Evolutionary conservation across 1,140 invertebrate genomes (phyloP).

Genomic region (Sinonovacula constricta): DNA sequence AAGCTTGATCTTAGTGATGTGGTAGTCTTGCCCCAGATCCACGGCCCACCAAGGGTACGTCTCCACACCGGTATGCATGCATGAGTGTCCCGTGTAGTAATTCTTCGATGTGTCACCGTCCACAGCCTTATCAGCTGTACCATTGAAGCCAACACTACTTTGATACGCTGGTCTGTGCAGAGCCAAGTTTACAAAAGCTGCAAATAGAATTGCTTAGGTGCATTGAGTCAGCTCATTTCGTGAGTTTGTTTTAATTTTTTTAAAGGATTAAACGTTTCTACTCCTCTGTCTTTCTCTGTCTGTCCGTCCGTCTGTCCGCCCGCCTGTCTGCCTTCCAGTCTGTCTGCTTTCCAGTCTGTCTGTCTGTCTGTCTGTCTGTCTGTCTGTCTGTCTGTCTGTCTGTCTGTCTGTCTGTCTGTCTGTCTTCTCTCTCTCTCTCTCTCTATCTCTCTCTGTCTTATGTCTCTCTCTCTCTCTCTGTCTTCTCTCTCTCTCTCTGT

Average conservation of each 20-base stretch:
- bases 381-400: constrained; percentile 25
- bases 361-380: constrained; percentile 25
- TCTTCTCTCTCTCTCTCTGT: constrained; percentile 39
- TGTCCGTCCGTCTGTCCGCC: too few relatives aligned
- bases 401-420: constrained; percentile 25
- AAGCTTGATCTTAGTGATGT: constrained; percentile 25
- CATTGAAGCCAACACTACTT: neutral
- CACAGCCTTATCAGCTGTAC: constrained; percentile 12
- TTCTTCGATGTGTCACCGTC: constrained; percentile 23
- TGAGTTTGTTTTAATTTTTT: too few relatives aligned
- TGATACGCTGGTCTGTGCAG: constrained; percentile 17
- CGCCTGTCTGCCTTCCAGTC: too few relatives aligned
- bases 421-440: constrained; percentile 23
- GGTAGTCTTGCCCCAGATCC: constrained; percentile 17
- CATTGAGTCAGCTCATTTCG: too few relatives aligned
- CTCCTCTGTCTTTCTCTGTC: too few relatives aligned
- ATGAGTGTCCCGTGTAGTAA: constrained; percentile 23
- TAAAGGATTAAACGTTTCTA: too few relatives aligned
- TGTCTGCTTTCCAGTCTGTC: neutral
- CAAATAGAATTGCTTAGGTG: too few relatives aligned
- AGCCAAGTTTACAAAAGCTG: constrained; percentile 30
- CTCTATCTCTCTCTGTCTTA: constrained; percentile 8
- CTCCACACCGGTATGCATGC: constrained; percentile 17
- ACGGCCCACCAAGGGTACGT: constrained; percentile 38
- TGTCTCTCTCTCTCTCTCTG: constrained; percentile 31